Evolutionary conservation across 2,888 invertebrate genomes (phyloP).

Genomic region (Drosophila emarginata): DNA sequence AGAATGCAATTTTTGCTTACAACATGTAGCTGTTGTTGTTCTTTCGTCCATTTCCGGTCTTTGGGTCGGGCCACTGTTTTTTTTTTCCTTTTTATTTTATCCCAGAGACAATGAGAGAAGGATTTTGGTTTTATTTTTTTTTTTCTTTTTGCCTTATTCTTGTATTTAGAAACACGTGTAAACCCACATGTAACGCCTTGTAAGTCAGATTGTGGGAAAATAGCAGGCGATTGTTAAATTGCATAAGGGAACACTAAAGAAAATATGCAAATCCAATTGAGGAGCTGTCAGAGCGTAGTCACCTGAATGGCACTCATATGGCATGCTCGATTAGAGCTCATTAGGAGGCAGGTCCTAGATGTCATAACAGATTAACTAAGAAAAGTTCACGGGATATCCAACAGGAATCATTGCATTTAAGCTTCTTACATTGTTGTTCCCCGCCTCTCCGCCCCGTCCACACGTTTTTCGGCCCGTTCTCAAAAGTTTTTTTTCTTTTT

Average conservation of each 20-base stretch:
- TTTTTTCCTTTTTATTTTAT: not conserved
- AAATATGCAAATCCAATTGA: constrained; percentile 60
- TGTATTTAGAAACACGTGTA: constrained; percentile 58
- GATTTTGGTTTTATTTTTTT: too few relatives aligned
- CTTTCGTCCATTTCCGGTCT: constrained; percentile 53
- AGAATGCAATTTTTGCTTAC: constrained; percentile 21
- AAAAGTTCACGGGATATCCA: constrained; percentile 45
- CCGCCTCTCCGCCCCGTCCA: constrained; percentile 4
- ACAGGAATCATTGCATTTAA: constrained; percentile 8
- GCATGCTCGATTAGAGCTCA: constrained; percentile 72
- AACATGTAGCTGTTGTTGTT: constrained; percentile 27
- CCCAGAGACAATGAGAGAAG: too few relatives aligned
- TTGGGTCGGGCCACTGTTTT: constrained; percentile 8
- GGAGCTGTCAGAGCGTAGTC: constrained; percentile 77
- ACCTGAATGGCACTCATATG: constrained; percentile 70
- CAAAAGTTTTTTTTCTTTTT: not conserved
- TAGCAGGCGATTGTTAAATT: constrained; percentile 12
- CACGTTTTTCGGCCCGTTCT: constrained; percentile 18
- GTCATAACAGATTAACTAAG: constrained; percentile 75
- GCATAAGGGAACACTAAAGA: too few relatives aligned
- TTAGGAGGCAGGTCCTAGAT: constrained; percentile 66
- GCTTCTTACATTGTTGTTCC: constrained; percentile 26
- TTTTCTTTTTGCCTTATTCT: not conserved
- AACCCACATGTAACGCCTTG: constrained; percentile 59
- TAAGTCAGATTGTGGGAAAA: constrained; percentile 62